phyloP scores from a whole-genome alignment of 2,888 invertebrate genomes.

The Drosophila flavopinicola region DNA sequence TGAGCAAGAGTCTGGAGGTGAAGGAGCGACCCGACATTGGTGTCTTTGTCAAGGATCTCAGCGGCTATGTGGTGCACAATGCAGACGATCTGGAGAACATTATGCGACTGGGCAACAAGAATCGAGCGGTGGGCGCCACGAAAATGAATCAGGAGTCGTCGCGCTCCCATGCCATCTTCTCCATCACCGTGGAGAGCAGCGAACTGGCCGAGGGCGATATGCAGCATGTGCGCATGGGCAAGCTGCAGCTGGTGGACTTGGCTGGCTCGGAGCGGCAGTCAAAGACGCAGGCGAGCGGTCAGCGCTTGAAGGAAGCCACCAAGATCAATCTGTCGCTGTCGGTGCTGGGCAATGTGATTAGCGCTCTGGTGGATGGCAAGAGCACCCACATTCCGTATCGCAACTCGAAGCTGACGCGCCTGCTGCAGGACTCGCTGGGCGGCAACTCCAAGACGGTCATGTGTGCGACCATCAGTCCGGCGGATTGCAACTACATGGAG shows the following conservation, averaged over 20 bases:
- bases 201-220: constrained; percentile 92
- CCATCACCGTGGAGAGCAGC: constrained; percentile 98
- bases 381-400: constrained; percentile 98
- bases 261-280: constrained; percentile 99
- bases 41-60: constrained; percentile 98
- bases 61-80: constrained; percentile 98
- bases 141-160: constrained; percentile 99
- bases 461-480: constrained; percentile 99
- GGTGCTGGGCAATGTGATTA: constrained; percentile 98
- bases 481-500: constrained; percentile 98
- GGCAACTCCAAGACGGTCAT: constrained; percentile 98
- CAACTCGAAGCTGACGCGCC: constrained; percentile 97
- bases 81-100: constrained; percentile 97
- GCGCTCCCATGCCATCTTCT: constrained; percentile 98
- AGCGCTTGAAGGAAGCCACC: constrained; percentile 97
- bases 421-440: constrained; percentile 98
- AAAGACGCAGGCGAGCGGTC: constrained; percentile 97
- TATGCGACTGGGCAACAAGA: constrained; percentile 98
- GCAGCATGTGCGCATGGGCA: constrained; percentile 96
- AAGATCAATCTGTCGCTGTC: constrained; percentile 99
- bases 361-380: constrained; percentile 98
- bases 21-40: constrained; percentile 97
- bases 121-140: constrained; percentile 95
- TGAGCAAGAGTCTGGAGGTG: constrained; percentile 93
- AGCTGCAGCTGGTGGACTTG: constrained; percentile 98